Conservation (phyloP, 2,888 invertebrate genomes). For the Melinaea marsaeus region DNA sequence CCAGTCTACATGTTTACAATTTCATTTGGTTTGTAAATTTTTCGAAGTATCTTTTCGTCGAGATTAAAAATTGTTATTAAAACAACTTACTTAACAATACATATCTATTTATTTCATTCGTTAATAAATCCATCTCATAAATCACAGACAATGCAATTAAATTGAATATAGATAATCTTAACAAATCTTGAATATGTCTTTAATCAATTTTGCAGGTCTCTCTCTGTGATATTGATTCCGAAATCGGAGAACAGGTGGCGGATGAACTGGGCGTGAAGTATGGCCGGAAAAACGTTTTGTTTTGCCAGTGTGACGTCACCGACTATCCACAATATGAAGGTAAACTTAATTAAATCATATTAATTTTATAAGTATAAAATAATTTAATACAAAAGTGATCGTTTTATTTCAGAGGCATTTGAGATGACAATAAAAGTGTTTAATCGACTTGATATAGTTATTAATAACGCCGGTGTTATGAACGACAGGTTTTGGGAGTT, state of each 20-base stretch:
- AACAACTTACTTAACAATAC: not conserved
- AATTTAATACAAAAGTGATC: not conserved
- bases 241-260: conserved; percentile 82
- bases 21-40: no score
- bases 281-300: conserved; percentile 83
- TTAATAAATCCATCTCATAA: no score
- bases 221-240: conserved; percentile 85
- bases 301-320: conserved; percentile 86
- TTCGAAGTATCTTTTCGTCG: no score
- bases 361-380: not conserved
- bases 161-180: not conserved
- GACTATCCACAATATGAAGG: conserved; percentile 88
- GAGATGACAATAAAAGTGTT: conserved; percentile 84
- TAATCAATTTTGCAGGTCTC: conserved; percentile 76
- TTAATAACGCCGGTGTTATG: conserved; percentile 89
- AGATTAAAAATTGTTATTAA: no score
- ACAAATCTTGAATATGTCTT: not conserved
- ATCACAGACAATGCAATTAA: no score
- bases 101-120: no score
- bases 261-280: conserved; percentile 81
- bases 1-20: conserved; percentile 5
- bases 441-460: conserved; percentile 85
- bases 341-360: conserved; percentile 44
- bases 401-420: conserved; percentile 80
- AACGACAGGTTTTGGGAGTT: conserved; percentile 87